These are phyloP conservation scores for Sialis lutaria DNA, from an alignment of 2,888 invertebrate genomes.

Conservation along the genomic window DNA sequence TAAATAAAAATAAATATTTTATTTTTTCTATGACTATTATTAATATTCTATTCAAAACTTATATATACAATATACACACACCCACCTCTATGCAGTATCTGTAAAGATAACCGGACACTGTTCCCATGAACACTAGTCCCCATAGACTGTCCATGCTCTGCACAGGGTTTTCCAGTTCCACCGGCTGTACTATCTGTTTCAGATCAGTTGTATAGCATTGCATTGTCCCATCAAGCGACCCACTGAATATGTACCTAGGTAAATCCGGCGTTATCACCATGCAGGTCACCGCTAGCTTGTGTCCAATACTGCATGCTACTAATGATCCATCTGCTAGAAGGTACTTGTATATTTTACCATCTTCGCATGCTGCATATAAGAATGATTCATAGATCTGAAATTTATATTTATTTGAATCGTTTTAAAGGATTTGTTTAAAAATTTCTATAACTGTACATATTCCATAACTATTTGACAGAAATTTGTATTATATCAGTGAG, in stretches of 20 bases:
- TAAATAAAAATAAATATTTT: no score
- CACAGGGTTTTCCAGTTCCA: conserved; percentile 40
- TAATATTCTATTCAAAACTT: no score
- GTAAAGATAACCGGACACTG: conserved; percentile 50
- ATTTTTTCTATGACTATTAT: no score
- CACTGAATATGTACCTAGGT: conserved; percentile 33
- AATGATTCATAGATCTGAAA: conserved; percentile 39
- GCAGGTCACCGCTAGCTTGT: conserved; percentile 41
- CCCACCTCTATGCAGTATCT: conserved; percentile 49
- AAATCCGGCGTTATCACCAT: conserved; percentile 29
- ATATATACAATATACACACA: conserved; percentile 1
- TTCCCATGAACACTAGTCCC: conserved; percentile 55
- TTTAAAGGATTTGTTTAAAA: no score
- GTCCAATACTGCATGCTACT: conserved; percentile 35
- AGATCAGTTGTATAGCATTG: conserved; percentile 38
- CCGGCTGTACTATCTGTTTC: conserved; percentile 34
- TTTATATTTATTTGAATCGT: conserved; percentile 6
- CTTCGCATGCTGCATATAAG: conserved; percentile 43
- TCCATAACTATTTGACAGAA: no score
- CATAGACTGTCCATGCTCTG: conserved; percentile 60
- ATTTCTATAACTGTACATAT: no score
- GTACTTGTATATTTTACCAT: conserved; percentile 44
- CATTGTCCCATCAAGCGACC: conserved; percentile 41
- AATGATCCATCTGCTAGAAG: conserved; percentile 32
- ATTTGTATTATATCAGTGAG: no score